Evolutionary conservation across 2,888 invertebrate species (phyloP), one percentile per base, ranked within the genome.

Genomic region (Charanyca ferruginea): DNA sequence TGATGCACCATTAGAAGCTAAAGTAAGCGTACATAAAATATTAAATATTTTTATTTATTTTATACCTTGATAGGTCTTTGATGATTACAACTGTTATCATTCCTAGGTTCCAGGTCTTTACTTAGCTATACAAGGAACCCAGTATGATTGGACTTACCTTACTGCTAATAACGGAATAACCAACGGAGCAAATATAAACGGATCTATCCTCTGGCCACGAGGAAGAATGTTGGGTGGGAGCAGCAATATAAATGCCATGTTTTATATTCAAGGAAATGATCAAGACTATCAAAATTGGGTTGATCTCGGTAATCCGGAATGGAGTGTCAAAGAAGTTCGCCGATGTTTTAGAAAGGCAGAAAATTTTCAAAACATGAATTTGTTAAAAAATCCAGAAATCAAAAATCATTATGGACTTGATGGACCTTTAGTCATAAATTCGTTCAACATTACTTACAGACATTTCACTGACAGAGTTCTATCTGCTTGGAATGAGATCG

Each of bases 101-200:
- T 41, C 6, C 45, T 38, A 65, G 62, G 20, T 65, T 45, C 64
- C 64, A 51, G 51, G 23, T n/a, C 9, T 61, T 0, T n/a, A 49
- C 4, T 16, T 5, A 1, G 9, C 2, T 0, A 1, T 65, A 1
- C 13, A 7, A 13, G 45, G 96, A 81, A 93, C 86, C 3, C 55
- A 81, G 83, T 91, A 98, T 61, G 98, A 98, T 87, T 98, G 98
- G 98, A 96, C 97, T 85, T 98, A 98, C 89, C 97, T 97, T 87
- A 97, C 97, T 0, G 97, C 98, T 81, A 97, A 97, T 0, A 97
- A 97, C 85, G 97, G 97, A 28, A 96, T 95, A 55, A 96, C 96
- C 0, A 97, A 97, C 87, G 92, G 97, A 83, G 98, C 97, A 96
- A 92, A 91, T 35, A 81, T 84, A 55, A 83, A 87, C 60, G 83